Base-by-base conservation (phyloP, 2,113 vertebrate species). In the Peromyscus leucopus region DNA sequence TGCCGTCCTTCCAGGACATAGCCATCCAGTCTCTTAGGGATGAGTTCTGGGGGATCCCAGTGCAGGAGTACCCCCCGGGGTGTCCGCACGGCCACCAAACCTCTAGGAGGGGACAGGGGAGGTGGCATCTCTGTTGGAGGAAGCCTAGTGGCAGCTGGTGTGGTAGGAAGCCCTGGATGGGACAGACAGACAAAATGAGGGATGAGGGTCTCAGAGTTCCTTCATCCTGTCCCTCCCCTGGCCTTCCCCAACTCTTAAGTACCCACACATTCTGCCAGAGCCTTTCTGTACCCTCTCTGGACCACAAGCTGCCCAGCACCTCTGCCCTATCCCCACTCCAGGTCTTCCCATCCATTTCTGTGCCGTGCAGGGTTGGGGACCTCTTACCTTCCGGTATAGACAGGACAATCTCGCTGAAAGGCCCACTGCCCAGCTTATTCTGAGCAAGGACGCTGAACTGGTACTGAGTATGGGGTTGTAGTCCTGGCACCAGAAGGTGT, bases 361-460 rank as follows among this genome's bases (percentile, higher is more conserved):
- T 26, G 46, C 24, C 12, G 36, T n/a, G 22, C 17, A 79, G 39
- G 22, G 28, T 33, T 0, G 2, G 33, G 46, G 74, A 6, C 22
- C n/a, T 17, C 97, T 96, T 91, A 99, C 99, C 99, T 98, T 99
- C 98, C 15, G 99, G 99, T 91, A 98, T 97, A 10, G 99, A 99
- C 87, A 99, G 98, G 96, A 99, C 94, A 0, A 99, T 99, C 98
- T 99, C 99, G 74, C 99, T 99, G 98, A 99, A 99, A 57, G 99
- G 99, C n/a, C 99, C 99, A 0, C 99, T 99, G 65, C 99, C 99
- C 82, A 99, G 98, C 97, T 99, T 99, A 98, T 99, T 99, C 98
- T 99, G 99, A 83, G 99, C 99, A 51, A 99, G 98, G 95, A 99
- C 98, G 0, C 99, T 99, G 98, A 99, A 99, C 98, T 99, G 99